Evolutionary conservation across 2,113 vertebrate species (phyloP).

Genomic region (Perca schrenkii): DNA sequence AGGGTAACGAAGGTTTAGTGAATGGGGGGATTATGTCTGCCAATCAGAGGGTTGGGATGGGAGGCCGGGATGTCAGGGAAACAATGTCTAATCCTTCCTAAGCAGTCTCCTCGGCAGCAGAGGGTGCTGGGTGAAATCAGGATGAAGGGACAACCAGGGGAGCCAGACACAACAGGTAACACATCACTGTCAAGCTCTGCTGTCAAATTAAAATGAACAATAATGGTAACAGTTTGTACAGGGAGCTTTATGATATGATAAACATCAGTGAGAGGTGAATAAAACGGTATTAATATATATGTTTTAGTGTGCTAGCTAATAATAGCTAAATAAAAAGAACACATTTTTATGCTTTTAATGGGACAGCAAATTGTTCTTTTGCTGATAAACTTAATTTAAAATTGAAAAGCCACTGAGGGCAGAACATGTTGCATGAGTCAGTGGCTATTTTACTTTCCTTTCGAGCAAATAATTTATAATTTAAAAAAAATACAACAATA

Average conservation of each 20-base stretch:
- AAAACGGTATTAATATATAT: conserved; percentile 31
- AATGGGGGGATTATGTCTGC: conserved; percentile 83
- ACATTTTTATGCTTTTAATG: conserved; percentile 25
- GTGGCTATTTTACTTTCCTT: conserved; percentile 38
- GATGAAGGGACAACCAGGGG: conserved; percentile 72
- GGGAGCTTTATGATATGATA: conserved; percentile 55
- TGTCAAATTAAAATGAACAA: conserved; percentile 73
- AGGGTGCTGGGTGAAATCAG: conserved; percentile 75
- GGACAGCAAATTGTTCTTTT: conserved; percentile 9
- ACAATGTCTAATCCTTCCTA: conserved; percentile 83
- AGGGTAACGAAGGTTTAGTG: conserved; percentile 80
- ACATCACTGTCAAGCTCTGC: conserved; percentile 58
- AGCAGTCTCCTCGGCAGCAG: conserved; percentile 77
- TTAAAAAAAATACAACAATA: not conserved
- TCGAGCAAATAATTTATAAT: conserved; percentile 42
- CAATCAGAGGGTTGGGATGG: conserved; percentile 81
- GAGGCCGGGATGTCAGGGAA: conserved; percentile 82
- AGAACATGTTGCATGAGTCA: conserved; percentile 22
- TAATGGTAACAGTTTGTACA: conserved; percentile 57
- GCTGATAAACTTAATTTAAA: conserved; percentile 30
- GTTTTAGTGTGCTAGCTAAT: conserved; percentile 50
- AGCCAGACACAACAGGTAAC: conserved; percentile 80
- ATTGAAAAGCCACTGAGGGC: conserved; percentile 31
- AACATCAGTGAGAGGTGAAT: conserved; percentile 38
- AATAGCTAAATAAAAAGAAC: conserved; percentile 40